Evolutionary conservation across 2,888 invertebrate genomes (phyloP).

Genomic region (Hofmannophila pseudospretella): DNA sequence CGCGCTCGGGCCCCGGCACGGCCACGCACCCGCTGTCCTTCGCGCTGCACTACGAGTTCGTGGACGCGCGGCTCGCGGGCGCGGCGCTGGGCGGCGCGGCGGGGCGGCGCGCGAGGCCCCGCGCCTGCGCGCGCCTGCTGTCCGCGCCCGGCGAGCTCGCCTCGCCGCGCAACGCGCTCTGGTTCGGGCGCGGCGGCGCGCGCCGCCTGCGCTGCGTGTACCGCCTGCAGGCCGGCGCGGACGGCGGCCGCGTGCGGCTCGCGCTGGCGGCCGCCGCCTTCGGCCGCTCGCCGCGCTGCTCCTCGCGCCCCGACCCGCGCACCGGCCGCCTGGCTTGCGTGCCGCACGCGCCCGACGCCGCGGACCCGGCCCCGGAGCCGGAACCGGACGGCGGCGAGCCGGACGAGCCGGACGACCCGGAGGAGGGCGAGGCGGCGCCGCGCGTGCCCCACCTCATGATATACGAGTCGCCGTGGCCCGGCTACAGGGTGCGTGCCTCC

Average conservation of each 20-base stretch:
- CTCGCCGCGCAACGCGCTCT: conserved; percentile 87
- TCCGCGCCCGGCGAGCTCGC: conserved; percentile 79
- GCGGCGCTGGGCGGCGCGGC: conserved; percentile 74
- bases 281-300: conserved; percentile 79
- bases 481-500: conserved; percentile 64
- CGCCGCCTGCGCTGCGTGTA: conserved; percentile 86
- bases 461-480: conserved; percentile 85
- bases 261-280: conserved; percentile 85
- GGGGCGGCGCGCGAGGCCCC: conserved; percentile 38
- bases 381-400: conserved; percentile 10
- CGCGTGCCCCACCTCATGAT: conserved; percentile 76
- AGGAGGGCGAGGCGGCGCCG: conserved; percentile 46
- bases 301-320: conserved; percentile 84
- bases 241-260: conserved; percentile 72
- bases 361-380: conserved; percentile 14
- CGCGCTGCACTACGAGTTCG: conserved; percentile 87
- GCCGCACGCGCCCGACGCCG: conserved; percentile 29
- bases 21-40: conserved; percentile 88
- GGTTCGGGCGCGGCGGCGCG: conserved; percentile 91
- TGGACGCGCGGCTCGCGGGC: conserved; percentile 88
- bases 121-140: conserved; percentile 48
- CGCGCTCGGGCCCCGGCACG: conserved; percentile 82
- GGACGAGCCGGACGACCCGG: conserved; percentile 20
- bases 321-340: conserved; percentile 78
- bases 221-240: conserved; percentile 79